These are phyloP conservation scores for Entomobrya multifasciata DNA, from an alignment of 2,888 invertebrate species.

Conservation along the genomic window DNA sequence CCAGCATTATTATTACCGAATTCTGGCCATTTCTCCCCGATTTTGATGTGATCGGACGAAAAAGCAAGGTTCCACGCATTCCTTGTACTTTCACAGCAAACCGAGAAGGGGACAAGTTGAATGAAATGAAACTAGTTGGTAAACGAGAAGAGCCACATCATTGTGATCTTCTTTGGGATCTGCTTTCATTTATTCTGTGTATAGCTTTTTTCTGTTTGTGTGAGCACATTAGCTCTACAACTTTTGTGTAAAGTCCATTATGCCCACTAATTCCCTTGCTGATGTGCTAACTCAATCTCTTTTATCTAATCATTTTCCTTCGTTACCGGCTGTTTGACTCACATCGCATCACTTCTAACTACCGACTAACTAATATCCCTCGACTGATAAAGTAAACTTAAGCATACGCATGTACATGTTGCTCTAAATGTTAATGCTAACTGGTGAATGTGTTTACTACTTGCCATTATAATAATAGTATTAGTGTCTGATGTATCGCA, in stretches of 20 bases:
- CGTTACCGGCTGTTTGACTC: slow-evolving; percentile 56
- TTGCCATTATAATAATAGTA: slow-evolving; percentile 12
- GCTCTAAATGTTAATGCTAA: slow-evolving; percentile 1
- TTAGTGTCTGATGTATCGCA: slow-evolving; percentile 14
- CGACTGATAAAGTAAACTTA: neutral
- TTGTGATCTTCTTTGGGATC: slow-evolving; percentile 14
- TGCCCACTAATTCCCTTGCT: slow-evolving; percentile 76
- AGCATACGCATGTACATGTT: neutral
- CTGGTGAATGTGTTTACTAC: slow-evolving; percentile 10
- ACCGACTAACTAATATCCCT: neutral
- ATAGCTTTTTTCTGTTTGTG: slow-evolving; percentile 27
- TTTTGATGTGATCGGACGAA: too few species aligned
- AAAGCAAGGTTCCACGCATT: neutral
- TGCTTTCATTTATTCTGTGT: neutral
- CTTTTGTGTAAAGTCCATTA: slow-evolving; percentile 75
- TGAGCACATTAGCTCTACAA: slow-evolving; percentile 64
- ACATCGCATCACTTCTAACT: slow-evolving; percentile 39
- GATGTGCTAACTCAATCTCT: slow-evolving; percentile 73
- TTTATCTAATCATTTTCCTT: slow-evolving; percentile 67
- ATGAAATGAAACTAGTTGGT: slow-evolving; percentile 34
- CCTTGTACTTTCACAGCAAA: neutral
- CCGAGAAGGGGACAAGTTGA: slow-evolving; percentile 27
- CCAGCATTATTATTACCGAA: neutral
- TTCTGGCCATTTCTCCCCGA: too few species aligned
- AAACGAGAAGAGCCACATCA: slow-evolving; percentile 56